Conservation (phyloP, 2,888 invertebrate species). For the Cataglyphis livida region DNA sequence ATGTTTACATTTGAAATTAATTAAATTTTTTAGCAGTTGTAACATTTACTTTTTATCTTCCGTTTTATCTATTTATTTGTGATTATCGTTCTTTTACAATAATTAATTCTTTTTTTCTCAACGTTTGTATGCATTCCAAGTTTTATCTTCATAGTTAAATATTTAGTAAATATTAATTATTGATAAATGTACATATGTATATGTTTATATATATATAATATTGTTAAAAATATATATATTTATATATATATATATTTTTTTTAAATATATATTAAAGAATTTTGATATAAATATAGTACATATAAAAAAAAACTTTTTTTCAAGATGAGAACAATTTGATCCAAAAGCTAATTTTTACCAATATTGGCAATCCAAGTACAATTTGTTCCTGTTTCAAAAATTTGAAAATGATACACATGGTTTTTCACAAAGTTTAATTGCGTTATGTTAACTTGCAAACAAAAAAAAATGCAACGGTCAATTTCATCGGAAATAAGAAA, state of each 20-base stretch:
- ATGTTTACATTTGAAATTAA: neutral
- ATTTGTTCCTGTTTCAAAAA: conserved; percentile 1
- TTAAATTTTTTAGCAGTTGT: neutral
- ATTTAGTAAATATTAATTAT: no score
- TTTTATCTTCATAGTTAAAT: neutral
- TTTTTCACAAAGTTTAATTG: neutral
- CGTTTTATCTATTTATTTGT: neutral
- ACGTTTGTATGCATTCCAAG: neutral
- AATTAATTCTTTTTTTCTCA: neutral
- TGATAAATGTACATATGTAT: no score
- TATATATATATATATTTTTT: neutral
- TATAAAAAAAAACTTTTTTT: neutral
- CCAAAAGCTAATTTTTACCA: conserved; percentile 2
- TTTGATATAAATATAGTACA: neutral
- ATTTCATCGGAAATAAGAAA: conserved; percentile 19
- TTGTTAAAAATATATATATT: no score
- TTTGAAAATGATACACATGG: neutral
- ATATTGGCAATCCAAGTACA: neutral
- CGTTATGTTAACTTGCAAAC: neutral
- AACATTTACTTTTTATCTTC: neutral
- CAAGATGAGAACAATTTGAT: neutral
- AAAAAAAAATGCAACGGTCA: conserved; percentile 47
- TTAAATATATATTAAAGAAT: neutral
- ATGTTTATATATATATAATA: neutral
- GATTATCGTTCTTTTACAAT: neutral